A percentile compares a stretch with the other conserved stretches of the same genome.
phyloP scores from a whole-genome alignment of 1,140 invertebrate species.

The Lepidurus apus region DNA sequence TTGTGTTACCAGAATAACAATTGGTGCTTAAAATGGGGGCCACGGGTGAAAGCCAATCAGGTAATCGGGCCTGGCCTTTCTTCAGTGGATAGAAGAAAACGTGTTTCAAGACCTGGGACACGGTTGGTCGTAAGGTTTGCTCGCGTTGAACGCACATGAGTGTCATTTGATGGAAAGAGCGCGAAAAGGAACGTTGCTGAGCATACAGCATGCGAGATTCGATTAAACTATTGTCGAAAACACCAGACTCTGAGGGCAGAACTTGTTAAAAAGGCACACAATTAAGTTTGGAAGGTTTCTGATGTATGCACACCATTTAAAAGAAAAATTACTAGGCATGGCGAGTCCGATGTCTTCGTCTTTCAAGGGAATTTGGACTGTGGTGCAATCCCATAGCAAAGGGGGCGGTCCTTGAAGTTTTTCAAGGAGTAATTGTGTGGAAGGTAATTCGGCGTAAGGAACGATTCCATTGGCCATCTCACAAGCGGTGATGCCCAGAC shows the following conservation, averaged over 20 bases:
- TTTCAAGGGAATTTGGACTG: constrained; percentile 49
- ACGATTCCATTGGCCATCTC: constrained; percentile 83
- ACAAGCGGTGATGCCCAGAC: constrained; percentile 77
- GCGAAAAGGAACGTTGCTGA: constrained; percentile 57
- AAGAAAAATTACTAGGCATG: constrained; percentile 38
- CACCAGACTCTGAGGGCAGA: constrained; percentile 43
- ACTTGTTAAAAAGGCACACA: constrained; percentile 32
- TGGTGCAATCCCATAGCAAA: constrained; percentile 68
- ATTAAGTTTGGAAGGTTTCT: not conserved
- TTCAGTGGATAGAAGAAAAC: constrained; percentile 64
- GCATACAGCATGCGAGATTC: constrained; percentile 41
- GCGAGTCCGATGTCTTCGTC: constrained; percentile 50
- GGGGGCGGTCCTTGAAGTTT: constrained; percentile 75
- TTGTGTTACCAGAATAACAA: constrained; percentile 45
- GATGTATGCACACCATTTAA: not conserved
- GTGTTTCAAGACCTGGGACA: constrained; percentile 61
- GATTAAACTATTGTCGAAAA: constrained; percentile 43
- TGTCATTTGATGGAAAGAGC: constrained; percentile 67
- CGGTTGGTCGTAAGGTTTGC: constrained; percentile 56
- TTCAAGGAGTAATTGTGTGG: constrained; percentile 82
- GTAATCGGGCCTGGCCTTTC: constrained; percentile 42
- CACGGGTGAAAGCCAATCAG: constrained; percentile 50
- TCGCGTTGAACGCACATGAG: constrained; percentile 64
- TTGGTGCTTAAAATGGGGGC: constrained; percentile 49
- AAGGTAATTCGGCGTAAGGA: constrained; percentile 73